Evolutionary conservation across 2,113 vertebrate species (phyloP), one percentile per base, ranked within the genome.

Genomic region (Scolopax mira): DNA sequence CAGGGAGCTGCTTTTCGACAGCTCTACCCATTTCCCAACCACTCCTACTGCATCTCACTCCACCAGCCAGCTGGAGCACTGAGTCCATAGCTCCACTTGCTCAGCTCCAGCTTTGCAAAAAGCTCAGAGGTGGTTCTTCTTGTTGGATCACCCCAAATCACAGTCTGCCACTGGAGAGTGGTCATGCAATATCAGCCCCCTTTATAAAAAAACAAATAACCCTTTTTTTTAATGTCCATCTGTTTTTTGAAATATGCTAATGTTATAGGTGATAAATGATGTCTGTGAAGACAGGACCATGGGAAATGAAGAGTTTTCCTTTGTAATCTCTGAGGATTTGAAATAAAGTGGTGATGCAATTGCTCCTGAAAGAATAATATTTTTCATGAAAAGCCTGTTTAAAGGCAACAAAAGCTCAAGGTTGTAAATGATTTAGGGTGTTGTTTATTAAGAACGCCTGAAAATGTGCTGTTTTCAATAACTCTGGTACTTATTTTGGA

Each of bases 21-120:
- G 11, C 16, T 66, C 64, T 87, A 13, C 51, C 37, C 19, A 2
- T 65, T 95, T 74, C 39, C 30, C 62, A 61, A 0, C 61, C 30
- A 10, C 18, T 82, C 24, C 54, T 86, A 41, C 16, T 62, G 24
- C 24, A 33, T 52, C 35, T 91, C 24, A 7, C 11, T 69, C 35
- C 42, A 24, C 41, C 39, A 61, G 4, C 12, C 41, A 65, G 21
- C 39, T n/a, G 31, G 35, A 85, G 24, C n/a, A 52, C 15, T 0
- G 0, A 46, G 25, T 27, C 19, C 0, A 0, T 19, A 64, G 37
- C 62, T 85, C 44, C 24, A 4, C 25, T 10, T 65, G 57, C 70
- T 88, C 42, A 60, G 61, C 49, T 75, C 42, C 57, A 79, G 21
- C 73, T 87, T 93, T 93, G 22, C 61, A 79, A 28, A 87, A 75